phyloP scores from a whole-genome alignment of 2,888 invertebrate species.

The Diaprepes abbreviatus region DNA sequence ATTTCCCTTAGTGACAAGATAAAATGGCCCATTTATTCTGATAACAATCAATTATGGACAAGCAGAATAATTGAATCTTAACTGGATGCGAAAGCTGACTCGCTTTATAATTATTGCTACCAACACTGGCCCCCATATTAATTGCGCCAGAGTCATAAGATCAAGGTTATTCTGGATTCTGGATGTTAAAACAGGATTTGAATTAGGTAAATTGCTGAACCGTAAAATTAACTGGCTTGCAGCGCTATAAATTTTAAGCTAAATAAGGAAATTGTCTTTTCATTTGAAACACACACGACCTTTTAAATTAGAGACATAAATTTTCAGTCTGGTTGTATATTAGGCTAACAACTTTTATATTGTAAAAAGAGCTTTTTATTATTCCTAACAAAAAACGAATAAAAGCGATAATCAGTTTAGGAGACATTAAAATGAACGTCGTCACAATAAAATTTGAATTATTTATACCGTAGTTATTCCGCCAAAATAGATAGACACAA shows the following conservation, averaged over 20 bases:
- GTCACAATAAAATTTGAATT: too few relatives aligned
- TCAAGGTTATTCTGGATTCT: constrained; percentile 9
- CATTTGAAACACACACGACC: not conserved
- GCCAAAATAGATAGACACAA: too few relatives aligned
- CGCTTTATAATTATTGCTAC: not conserved
- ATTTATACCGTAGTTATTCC: too few relatives aligned
- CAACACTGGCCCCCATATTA: not conserved
- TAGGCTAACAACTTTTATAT: too few relatives aligned
- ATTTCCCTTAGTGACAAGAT: not conserved
- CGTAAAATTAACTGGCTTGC: constrained; percentile 19
- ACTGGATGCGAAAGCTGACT: not conserved
- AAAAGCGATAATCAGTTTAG: too few relatives aligned
- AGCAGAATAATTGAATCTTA: constrained; percentile 1
- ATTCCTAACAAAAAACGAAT: too few relatives aligned
- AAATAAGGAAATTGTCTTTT: constrained; percentile 14
- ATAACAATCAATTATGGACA: not conserved
- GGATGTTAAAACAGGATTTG: constrained; percentile 6
- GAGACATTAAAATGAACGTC: too few relatives aligned
- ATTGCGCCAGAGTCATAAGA: not conserved
- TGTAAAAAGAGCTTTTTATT: too few relatives aligned
- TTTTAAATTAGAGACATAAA: not conserved
- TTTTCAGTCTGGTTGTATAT: not conserved
- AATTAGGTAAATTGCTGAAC: constrained; percentile 15
- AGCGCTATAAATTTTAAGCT: constrained; percentile 2
- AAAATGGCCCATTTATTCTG: not conserved